Base-by-base conservation (phyloP, 2,113 vertebrate genomes). In the human (Homo sapiens) region DNA sequence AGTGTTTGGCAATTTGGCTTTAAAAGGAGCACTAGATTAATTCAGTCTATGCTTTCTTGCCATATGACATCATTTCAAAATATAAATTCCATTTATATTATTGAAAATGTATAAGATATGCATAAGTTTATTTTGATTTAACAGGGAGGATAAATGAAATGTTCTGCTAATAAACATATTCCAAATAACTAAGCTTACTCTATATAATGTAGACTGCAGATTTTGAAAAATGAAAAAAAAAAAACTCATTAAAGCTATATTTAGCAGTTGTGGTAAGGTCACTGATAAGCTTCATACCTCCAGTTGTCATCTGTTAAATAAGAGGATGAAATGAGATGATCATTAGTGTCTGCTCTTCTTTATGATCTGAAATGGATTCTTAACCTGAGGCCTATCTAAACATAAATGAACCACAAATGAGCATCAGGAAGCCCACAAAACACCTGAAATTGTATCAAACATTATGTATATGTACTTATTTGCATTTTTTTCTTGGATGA, bases 1-100 rank as follows among this genome's bases (percentile, higher is more conserved):
- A 68, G 40, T 57, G 22, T 96, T 85, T 93, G 80, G 30, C 68
- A 64, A 23, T 88, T 90, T 92, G 92, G 17, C 92, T 95, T 97
- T 94, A 68, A 89, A 9, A 90, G 78, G 73, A 84, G 40, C 27
- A 5, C 70, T 93, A 45, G n/a, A 83, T 90, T 96, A 94, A 48
- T 93, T 95, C 35, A 8, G 1, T 82, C 72, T 83, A 18, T 91
- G 35, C 80, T 94, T 97, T 80, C 52, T 92, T 92, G 64, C 45
- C 84, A 1, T 2, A 52, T 3, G 2, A 43, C 75, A 87, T 86
- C 23, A 18, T 92, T 94, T 94, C 73, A 80, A 97, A 32, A 40
- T 82, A 88, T 45, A 89, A 92, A 94, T 94, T 81, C 84, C 95
- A 68, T 64, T 85, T 92, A 85, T 78, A 17, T 14, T 82, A 22